Percentiles rank a stretch among this genome's conserved stretches.
Evolutionary conservation across 2,113 vertebrate species (phyloP).

Genomic region (Tapirus terrestris): DNA sequence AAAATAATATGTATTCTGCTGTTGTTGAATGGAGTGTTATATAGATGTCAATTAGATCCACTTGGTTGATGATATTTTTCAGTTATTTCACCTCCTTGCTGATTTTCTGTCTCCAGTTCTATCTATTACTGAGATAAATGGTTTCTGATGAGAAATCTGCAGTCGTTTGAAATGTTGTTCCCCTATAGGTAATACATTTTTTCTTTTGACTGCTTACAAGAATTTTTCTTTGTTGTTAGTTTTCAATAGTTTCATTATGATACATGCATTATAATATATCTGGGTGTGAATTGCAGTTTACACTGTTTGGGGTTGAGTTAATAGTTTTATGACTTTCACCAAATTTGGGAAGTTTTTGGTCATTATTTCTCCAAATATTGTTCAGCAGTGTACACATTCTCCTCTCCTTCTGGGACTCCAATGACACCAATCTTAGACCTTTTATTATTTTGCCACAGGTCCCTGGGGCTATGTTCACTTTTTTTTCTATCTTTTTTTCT

Average conservation of each 20-base stretch:
- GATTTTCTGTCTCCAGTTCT: slow-evolving; percentile 3
- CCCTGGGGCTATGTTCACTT: not conserved
- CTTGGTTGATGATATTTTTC: not conserved
- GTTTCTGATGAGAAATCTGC: not conserved
- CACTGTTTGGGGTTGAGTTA: not conserved
- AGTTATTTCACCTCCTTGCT: not conserved
- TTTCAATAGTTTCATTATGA: not conserved
- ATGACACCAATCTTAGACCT: not conserved
- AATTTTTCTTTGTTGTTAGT: not conserved
- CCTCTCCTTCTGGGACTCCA: not conserved
- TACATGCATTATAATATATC: not conserved
- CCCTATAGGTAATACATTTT: not conserved
- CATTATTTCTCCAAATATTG: not conserved
- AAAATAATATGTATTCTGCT: not conserved
- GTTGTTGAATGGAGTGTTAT: not conserved
- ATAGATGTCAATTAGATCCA: not conserved
- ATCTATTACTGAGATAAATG: not conserved
- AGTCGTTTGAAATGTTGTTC: not conserved
- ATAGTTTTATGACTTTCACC: not conserved
- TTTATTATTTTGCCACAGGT: not conserved
- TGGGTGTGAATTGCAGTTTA: not conserved
- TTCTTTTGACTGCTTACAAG: not conserved
- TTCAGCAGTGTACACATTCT: not conserved
- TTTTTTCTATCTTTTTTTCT: not conserved
- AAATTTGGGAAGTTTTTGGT: not conserved